Percentiles rank a stretch among this genome's conserved stretches.
Conservation (phyloP, 1,140 invertebrate genomes). For the Eulimnadia texana region DNA sequence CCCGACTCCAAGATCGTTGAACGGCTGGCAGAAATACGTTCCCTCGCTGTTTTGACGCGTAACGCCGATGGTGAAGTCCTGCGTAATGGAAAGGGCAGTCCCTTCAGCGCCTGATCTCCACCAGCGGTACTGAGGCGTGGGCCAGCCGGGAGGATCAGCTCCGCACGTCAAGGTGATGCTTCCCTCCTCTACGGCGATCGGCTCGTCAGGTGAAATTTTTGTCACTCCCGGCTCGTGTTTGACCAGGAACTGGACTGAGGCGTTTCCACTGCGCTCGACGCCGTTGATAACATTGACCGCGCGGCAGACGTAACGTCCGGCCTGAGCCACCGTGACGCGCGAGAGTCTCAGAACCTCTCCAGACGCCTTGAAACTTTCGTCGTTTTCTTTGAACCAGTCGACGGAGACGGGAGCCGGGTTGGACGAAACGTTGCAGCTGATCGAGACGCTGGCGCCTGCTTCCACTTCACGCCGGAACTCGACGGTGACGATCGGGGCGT, state of each 20-base stretch:
- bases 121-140: constrained; percentile 69
- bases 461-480: constrained; percentile 48
- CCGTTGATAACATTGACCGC: constrained; percentile 53
- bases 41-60: constrained; percentile 55
- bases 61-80: constrained; percentile 40
- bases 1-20: constrained; percentile 72
- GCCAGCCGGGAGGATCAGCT: constrained; percentile 74
- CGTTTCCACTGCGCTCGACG: constrained; percentile 51
- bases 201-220: constrained; percentile 62
- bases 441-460: constrained; percentile 62
- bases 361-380: constrained; percentile 62
- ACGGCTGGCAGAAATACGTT: constrained; percentile 73
- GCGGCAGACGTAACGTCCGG: constrained; percentile 70
- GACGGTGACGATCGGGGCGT: constrained; percentile 49
- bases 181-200: constrained; percentile 67
- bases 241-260: constrained; percentile 61
- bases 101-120: constrained; percentile 52
- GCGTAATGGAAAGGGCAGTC: constrained; percentile 37
- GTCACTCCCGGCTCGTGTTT: constrained; percentile 75
- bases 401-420: constrained; percentile 64
- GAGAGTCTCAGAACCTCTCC: constrained; percentile 56
- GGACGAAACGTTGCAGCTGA: constrained; percentile 71
- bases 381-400: constrained; percentile 73
- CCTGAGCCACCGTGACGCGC: constrained; percentile 59
- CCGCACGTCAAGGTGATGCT: constrained; percentile 70